Conservation (phyloP, 1,140 invertebrate genomes). For the Calliphora vicina region DNA sequence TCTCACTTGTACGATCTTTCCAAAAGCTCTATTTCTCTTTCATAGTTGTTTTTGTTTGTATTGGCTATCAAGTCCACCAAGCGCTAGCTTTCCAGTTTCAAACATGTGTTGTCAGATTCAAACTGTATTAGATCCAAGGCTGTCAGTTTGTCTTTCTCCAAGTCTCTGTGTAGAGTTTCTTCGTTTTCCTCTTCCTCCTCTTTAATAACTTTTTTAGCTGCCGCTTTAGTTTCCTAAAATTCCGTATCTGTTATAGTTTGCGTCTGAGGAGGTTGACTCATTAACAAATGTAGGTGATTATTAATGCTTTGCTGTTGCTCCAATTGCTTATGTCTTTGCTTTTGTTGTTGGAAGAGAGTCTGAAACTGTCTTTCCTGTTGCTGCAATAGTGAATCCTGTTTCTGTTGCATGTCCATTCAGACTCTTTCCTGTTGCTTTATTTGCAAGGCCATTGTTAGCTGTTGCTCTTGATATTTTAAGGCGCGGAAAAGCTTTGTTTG, state of each 20-base stretch:
- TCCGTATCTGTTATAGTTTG: not conserved
- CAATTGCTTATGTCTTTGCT: slow-evolving; percentile 64
- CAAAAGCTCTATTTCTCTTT: slow-evolving; percentile 66
- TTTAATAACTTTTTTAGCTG: not conserved
- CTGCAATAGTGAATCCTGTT: slow-evolving; percentile 63
- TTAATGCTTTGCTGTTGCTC: slow-evolving; percentile 62
- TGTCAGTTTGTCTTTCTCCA: not conserved
- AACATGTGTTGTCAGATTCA: slow-evolving; percentile 59
- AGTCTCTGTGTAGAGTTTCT: not conserved
- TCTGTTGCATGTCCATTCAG: slow-evolving; percentile 65
- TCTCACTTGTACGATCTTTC: slow-evolving; percentile 65
- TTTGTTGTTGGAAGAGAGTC: slow-evolving; percentile 62
- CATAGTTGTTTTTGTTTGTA: slow-evolving; percentile 59
- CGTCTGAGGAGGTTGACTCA: slow-evolving; percentile 55
- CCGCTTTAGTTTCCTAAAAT: not conserved
- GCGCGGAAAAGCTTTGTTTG: slow-evolving; percentile 61
- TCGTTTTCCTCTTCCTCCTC: not conserved
- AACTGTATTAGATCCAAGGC: slow-evolving; percentile 46
- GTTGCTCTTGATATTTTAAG: slow-evolving; percentile 65
- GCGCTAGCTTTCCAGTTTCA: slow-evolving; percentile 63
- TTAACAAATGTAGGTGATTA: slow-evolving; percentile 65
- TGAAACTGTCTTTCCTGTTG: slow-evolving; percentile 65
- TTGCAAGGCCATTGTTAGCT: slow-evolving; percentile 64
- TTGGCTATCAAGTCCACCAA: slow-evolving; percentile 59
- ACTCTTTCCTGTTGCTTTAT: slow-evolving; percentile 66